Percentiles rank a stretch among this genome's conserved stretches.
Evolutionary conservation across 2,113 vertebrate genomes (phyloP).

Genomic region (Henicopernis longicauda): DNA sequence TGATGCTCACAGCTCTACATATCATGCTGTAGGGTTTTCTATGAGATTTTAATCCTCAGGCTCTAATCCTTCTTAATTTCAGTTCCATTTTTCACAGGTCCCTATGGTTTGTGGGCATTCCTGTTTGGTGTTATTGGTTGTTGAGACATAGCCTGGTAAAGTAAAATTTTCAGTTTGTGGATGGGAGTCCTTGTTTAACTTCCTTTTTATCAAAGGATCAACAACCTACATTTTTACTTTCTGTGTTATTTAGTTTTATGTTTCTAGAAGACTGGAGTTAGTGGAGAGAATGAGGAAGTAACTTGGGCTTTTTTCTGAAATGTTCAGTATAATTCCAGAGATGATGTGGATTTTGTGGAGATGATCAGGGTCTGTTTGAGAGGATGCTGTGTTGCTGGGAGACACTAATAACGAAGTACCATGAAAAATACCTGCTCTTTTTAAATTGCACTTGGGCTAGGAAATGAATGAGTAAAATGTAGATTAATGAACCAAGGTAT

Average conservation of each 20-base stretch:
- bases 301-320: neutral
- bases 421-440: neutral
- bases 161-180: neutral
- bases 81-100: neutral
- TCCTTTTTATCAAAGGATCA: neutral
- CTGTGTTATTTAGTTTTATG: neutral
- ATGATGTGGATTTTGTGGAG: neutral
- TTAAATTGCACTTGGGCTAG: neutral
- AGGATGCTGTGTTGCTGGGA: neutral
- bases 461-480: neutral
- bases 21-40: neutral
- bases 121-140: neutral
- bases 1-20: neutral
- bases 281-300: neutral
- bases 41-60: neutral
- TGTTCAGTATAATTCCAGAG: neutral
- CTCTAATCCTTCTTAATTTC: neutral
- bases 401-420: neutral
- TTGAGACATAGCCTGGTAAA: neutral
- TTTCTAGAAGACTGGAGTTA: neutral
- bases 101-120: neutral
- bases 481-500: neutral
- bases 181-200: neutral
- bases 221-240: neutral
- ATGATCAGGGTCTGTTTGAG: neutral